Conservation (phyloP, 2,797 vertebrate species). For the Eleutherodactylus coqui region DNA sequence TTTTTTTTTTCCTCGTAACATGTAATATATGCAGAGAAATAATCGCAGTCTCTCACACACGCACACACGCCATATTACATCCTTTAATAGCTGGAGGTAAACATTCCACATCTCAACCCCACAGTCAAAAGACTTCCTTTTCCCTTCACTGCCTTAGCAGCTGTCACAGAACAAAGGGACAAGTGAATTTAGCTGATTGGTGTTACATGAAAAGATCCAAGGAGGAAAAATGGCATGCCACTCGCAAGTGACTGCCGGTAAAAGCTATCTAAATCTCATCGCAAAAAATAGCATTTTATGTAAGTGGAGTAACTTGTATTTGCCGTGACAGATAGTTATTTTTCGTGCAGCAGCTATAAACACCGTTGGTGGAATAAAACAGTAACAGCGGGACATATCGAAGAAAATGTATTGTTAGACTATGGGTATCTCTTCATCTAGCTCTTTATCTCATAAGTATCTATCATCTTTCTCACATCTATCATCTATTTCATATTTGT, state of each 20-base stretch:
- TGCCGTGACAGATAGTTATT: conserved; percentile 27
- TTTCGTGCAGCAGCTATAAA: conserved; percentile 14
- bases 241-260: conserved; percentile 14
- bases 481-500: too few relatives aligned
- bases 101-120: conserved; percentile 45
- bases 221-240: conserved; percentile 37
- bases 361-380: neutral
- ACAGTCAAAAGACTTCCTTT: conserved; percentile 52
- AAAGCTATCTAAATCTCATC: conserved; percentile 50
- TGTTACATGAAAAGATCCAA: conserved; percentile 54
- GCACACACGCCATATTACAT: conserved; percentile 51
- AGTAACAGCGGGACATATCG: neutral
- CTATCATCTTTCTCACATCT: too few relatives aligned
- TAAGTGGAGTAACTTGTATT: conserved; percentile 35
- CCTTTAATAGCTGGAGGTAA: conserved; percentile 59
- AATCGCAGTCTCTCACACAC: conserved; percentile 23
- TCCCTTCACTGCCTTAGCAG: conserved; percentile 50
- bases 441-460: neutral
- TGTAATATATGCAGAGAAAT: conserved; percentile 58
- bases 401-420: neutral
- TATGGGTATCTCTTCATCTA: neutral
- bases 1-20: conserved; percentile 27
- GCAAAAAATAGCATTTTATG: conserved; percentile 26
- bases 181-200: conserved; percentile 53
- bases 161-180: conserved; percentile 60